phyloP scores from a whole-genome alignment of 2,888 invertebrate genomes.

The Rutpela maculata region DNA sequence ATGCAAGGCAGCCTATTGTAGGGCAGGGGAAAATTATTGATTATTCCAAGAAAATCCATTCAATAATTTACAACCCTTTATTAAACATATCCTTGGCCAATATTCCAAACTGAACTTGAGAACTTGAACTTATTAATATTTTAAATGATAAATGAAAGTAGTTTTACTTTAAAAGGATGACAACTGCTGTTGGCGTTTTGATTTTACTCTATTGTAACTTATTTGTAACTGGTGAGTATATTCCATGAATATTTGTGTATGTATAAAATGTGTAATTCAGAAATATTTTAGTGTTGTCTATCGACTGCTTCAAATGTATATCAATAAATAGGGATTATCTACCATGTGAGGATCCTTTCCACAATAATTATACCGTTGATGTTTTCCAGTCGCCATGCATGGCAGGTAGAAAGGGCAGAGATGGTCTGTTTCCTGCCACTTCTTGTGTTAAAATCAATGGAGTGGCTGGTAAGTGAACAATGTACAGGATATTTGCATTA shows the following conservation, averaged over 20 bases:
- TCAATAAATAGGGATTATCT: slow-evolving; percentile 91
- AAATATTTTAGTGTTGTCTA: slow-evolving; percentile 68
- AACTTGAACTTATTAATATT: slow-evolving; percentile 37
- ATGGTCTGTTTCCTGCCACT: slow-evolving; percentile 96
- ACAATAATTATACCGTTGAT: slow-evolving; percentile 90
- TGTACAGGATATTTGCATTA: background rate
- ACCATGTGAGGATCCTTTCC: slow-evolving; percentile 96
- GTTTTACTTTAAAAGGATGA: slow-evolving; percentile 1
- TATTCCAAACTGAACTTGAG: slow-evolving; percentile 25
- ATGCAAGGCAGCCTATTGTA: background rate
- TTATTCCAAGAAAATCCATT: slow-evolving; percentile 41
- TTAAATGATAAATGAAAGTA: slow-evolving; percentile 27
- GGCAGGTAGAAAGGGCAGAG: slow-evolving; percentile 93
- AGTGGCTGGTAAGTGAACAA: slow-evolving; percentile 82
- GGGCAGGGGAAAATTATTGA: slow-evolving; percentile 40
- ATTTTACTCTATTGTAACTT: slow-evolving; percentile 5
- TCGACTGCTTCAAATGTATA: slow-evolving; percentile 98
- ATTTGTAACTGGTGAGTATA: slow-evolving; percentile 18
- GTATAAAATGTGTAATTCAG: background rate
- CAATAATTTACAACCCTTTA: slow-evolving; percentile 18
- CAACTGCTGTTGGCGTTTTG: background rate
- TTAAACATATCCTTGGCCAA: slow-evolving; percentile 8
- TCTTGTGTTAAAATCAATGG: slow-evolving; percentile 97
- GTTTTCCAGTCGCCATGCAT: slow-evolving; percentile 94
- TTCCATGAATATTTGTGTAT: background rate